Percentiles rank a stretch among this genome's conserved stretches.
Evolutionary conservation across 2,113 vertebrate species (phyloP).

Genomic region (Tachycineta bicolor): DNA sequence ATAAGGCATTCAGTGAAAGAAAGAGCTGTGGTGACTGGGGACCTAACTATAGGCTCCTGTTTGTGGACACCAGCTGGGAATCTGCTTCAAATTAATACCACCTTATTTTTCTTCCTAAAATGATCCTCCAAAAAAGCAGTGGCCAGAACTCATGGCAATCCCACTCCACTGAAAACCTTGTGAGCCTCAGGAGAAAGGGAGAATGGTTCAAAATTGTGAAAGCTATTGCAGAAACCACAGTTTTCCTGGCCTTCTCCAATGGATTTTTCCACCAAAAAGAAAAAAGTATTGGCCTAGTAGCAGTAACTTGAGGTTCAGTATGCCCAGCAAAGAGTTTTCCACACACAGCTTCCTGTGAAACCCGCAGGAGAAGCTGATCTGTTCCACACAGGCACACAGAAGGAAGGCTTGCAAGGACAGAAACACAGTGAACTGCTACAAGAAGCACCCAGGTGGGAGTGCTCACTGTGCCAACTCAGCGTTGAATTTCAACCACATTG

Average conservation of each 20-base stretch:
- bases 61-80: not conserved
- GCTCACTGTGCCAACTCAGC: not conserved
- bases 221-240: conserved; percentile 1
- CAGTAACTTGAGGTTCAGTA: not conserved
- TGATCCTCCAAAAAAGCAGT: not conserved
- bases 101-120: not conserved
- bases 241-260: not conserved
- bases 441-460: not conserved
- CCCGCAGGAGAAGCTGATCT: not conserved
- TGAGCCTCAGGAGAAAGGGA: not conserved
- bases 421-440: not conserved
- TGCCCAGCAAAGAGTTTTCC: not conserved
- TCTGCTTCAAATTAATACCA: conserved; percentile 1
- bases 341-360: not conserved
- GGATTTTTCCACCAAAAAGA: conserved; percentile 5
- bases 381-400: not conserved
- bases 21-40: not conserved
- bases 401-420: not conserved
- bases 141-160: not conserved
- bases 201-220: not conserved
- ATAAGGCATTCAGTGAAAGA: not conserved
- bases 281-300: not conserved
- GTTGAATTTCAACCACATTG: not conserved
- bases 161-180: not conserved
- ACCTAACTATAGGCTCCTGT: not conserved